Conservation (phyloP, 2,113 vertebrate species). For the Lota lota region DNA sequence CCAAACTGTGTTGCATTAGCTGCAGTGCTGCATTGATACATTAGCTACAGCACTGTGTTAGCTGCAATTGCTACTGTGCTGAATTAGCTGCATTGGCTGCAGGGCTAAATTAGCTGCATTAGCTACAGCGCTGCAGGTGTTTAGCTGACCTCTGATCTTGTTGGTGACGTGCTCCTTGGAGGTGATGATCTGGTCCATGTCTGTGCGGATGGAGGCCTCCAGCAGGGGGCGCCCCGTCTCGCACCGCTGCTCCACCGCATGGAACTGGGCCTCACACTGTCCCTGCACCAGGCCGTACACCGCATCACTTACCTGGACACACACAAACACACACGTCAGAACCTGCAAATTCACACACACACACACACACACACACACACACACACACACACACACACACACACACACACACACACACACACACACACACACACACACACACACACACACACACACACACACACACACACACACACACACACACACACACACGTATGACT, state of each 20-base stretch:
- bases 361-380: too few relatives aligned
- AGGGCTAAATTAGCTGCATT: too few relatives aligned
- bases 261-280: conserved; percentile 76
- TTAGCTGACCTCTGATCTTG: conserved; percentile 85
- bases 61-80: too few relatives aligned
- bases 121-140: neutral
- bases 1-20: too few relatives aligned
- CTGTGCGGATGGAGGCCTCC: conserved; percentile 84
- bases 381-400: too few relatives aligned
- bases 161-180: conserved; percentile 91
- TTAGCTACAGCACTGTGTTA: too few relatives aligned
- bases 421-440: neutral
- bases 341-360: too few relatives aligned
- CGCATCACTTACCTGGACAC: conserved; percentile 82
- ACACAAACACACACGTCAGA: neutral
- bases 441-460: neutral
- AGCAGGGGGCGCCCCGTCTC: conserved; percentile 74
- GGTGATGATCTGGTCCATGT: conserved; percentile 97
- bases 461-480: neutral
- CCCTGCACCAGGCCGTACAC: conserved; percentile 84
- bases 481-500: too few relatives aligned
- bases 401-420: too few relatives aligned
- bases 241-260: conserved; percentile 67
- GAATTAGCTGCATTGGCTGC: too few relatives aligned
- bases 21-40: too few relatives aligned